A percentile compares a stretch with the other conserved stretches of the same genome.
These are phyloP conservation scores for Danio tinwini DNA, from an alignment of 2,797 vertebrate species.

Conservation along the genomic window DNA sequence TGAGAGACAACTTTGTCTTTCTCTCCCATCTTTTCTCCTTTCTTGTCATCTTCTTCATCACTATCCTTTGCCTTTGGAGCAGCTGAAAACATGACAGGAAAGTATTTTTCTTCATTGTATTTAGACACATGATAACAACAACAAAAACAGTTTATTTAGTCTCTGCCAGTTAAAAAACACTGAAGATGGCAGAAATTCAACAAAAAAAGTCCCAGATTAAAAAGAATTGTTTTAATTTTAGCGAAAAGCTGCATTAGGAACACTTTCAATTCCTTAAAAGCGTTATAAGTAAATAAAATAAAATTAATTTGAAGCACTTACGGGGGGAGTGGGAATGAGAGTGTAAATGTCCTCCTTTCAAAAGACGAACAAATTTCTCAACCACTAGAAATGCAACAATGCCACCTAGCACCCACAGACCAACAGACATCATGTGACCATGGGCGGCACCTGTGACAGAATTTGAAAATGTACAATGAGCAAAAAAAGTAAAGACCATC, in stretches of 20 bases:
- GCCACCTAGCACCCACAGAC: constrained; percentile 90
- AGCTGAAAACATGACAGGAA: constrained; percentile 50
- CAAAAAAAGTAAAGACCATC: not conserved
- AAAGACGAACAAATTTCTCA: constrained; percentile 90
- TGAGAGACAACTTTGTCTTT: constrained; percentile 61
- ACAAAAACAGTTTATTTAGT: too few relatives aligned
- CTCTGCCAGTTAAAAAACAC: too few relatives aligned
- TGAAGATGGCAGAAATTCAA: too few relatives aligned
- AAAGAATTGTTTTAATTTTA: not conserved
- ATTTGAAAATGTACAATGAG: not conserved
- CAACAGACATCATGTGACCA: constrained; percentile 88
- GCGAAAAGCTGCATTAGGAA: not conserved
- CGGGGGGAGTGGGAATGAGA: constrained; percentile 74
- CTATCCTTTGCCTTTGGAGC: constrained; percentile 76
- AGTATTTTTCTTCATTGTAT: not conserved
- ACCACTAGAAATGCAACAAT: constrained; percentile 91
- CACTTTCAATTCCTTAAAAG: too few relatives aligned
- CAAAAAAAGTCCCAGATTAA: not conserved
- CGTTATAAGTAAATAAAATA: not conserved
- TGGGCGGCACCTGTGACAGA: constrained; percentile 78
- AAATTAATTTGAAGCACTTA: constrained; percentile 27
- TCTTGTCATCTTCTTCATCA: constrained; percentile 74
- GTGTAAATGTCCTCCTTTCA: constrained; percentile 85
- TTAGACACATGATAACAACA: not conserved
- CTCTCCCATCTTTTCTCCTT: constrained; percentile 56